These are phyloP conservation scores for Sinocyclocheilus anshuiensis DNA, from an alignment of 2,113 vertebrate genomes.

Conservation along the genomic window DNA sequence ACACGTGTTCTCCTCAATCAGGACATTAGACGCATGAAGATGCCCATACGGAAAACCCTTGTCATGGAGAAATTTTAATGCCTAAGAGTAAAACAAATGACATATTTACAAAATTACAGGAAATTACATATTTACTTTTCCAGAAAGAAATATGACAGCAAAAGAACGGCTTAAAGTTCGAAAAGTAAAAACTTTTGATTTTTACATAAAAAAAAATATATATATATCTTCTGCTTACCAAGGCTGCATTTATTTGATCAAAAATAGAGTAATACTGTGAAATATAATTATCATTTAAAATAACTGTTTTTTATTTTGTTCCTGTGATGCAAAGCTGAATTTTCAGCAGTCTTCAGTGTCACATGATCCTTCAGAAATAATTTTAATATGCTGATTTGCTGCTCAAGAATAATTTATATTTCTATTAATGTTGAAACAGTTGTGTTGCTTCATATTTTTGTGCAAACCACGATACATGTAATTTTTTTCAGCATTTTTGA, in stretches of 20 bases:
- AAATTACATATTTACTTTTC: neutral
- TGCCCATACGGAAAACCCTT: slow-evolving; percentile 90
- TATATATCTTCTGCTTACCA: no score
- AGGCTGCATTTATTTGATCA: neutral
- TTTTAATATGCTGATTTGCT: neutral
- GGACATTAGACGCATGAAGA: slow-evolving; percentile 88
- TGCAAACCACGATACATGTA: no score
- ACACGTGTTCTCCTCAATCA: slow-evolving; percentile 88
- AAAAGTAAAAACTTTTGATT: no score
- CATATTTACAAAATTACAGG: no score
- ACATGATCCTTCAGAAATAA: neutral
- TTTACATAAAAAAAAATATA: no score
- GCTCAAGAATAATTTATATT: no score
- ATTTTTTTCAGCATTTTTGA: no score
- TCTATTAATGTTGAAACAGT: no score
- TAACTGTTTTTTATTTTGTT: neutral
- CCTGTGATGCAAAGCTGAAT: neutral
- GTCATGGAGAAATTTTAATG: slow-evolving; percentile 90
- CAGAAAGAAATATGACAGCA: neutral
- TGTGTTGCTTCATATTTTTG: neutral
- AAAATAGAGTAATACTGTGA: neutral
- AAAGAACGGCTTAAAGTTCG: neutral
- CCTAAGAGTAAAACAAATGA: slow-evolving; percentile 69
- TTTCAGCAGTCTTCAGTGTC: neutral
- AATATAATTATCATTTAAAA: neutral